Base-by-base conservation (phyloP, 2,797 vertebrate genomes). In the Rhinatrema bivittatum region DNA sequence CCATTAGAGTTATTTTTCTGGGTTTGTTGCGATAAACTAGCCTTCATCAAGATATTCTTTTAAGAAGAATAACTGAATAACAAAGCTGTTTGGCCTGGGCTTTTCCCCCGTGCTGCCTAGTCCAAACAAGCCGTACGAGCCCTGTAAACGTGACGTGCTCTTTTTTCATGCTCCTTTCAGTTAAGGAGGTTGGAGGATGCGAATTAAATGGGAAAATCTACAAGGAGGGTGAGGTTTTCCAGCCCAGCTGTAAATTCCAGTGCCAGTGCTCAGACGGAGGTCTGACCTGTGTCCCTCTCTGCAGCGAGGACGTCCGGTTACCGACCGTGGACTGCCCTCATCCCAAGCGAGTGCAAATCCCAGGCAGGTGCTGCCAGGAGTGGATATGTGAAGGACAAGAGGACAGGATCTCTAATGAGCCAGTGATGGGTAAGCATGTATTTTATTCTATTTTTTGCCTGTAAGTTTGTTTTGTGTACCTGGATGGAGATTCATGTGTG, bases 321-420 rank as follows among this genome's bases (percentile, higher is more conserved):
- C 89, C 93, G 46, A 85, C 70, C 19, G 62, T 81, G 0, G 91
- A 96, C 62, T 98, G 95, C 32, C 93, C 88, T 13, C 32, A 74
- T 50, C 94, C 95, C 0, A 81, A 73, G 26, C 74, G 64, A 0
- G 32, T 94, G 7, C 74, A 79, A 20, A 49, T 91, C 4, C 91
- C 86, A 0, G 94, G 93, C 14, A 88, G 85, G 53, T 98, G 95
- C 81, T 98, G 95, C 56, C 89, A 80, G 1, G 87, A 93, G 52
- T 98, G 95, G 95, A 72, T 93, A 68, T 98, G 95, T 3, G 83
- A 91, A 45, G 75, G 70, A 60, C 62, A 65, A n/a, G 53, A 72
- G 39, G 70, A 60, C 72, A 74, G 53, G 29, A 18, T 29, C 6
- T 6, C 42, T 44, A 53, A 27, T 29, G 14, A 26, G 13, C 28